Percentiles rank a stretch among this genome's conserved stretches.
These are phyloP conservation scores for Danio choprae DNA, from an alignment of 2,797 vertebrate genomes.

Conservation along the genomic window DNA sequence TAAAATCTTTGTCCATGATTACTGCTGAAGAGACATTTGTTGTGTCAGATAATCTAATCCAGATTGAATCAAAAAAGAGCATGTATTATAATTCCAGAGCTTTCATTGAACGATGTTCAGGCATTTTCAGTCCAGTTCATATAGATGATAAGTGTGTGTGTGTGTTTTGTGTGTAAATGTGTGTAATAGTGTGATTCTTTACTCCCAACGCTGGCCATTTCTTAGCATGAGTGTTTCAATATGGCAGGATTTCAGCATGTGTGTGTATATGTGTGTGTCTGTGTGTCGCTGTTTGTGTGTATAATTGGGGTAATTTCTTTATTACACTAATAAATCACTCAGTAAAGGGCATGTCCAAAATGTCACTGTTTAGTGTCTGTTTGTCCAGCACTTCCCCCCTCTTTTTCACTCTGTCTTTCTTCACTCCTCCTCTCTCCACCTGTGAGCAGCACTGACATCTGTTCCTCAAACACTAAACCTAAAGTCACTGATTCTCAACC, in stretches of 20 bases:
- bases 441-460: slow-evolving; percentile 43
- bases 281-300: slow-evolving; percentile 50
- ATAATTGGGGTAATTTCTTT: slow-evolving; percentile 65
- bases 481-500: slow-evolving; percentile 9
- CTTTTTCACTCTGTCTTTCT: slow-evolving; percentile 37
- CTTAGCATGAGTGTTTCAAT: slow-evolving; percentile 62
- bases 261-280: slow-evolving; percentile 38
- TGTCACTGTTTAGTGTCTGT: slow-evolving; percentile 62
- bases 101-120: slow-evolving; percentile 19
- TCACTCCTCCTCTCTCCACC: slow-evolving; percentile 36
- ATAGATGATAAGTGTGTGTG: slow-evolving; percentile 37
- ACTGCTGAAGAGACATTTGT: slow-evolving; percentile 40
- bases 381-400: slow-evolving; percentile 33
- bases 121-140: slow-evolving; percentile 5
- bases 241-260: slow-evolving; percentile 39
- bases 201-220: slow-evolving; percentile 29
- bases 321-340: slow-evolving; percentile 65
- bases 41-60: slow-evolving; percentile 41
- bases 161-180: slow-evolving; percentile 43
- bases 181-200: slow-evolving; percentile 51
- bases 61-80: slow-evolving; percentile 40
- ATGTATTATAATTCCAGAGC: slow-evolving; percentile 27
- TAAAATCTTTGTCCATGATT: slow-evolving; percentile 33
- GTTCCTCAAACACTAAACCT: slow-evolving; percentile 31
- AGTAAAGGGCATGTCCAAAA: slow-evolving; percentile 53